Base-by-base conservation (phyloP, 2,113 vertebrate genomes). In the Corythornis madagascariensis region DNA sequence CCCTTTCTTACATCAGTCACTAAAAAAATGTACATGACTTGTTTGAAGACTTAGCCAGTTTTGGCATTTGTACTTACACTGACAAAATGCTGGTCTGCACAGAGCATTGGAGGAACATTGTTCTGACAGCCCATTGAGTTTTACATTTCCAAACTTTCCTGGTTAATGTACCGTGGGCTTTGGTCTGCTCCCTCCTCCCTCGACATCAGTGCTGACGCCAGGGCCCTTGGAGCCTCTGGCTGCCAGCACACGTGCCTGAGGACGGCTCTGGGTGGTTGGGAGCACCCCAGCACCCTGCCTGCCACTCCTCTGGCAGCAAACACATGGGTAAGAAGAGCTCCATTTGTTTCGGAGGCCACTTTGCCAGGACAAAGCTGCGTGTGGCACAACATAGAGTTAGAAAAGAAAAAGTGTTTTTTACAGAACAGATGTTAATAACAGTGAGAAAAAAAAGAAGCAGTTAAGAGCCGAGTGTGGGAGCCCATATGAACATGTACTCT, bases 41-140 rank as follows among this genome's bases (percentile, higher is more conserved):
- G 2, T 95, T 88, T 91, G 93, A 95, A 92, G 92, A 25, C 57
- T 70, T 15, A 63, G 91, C 69, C 89, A 3, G 87, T 56, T 52
- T 28, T 95, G 96, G 84, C 93, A 65, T 78, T 91, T 95, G 82
- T 79, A 52, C 91, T 70, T 13, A 20, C 71, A 6, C 89, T 96
- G 96, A 93, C 92, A 96, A 66, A 92, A 90, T 22, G 88, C 84
- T 31, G 82, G 64, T 48, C 67, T 10, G 26, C 0, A 31, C 59
- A 10, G 81, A 69, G 92, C 53, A 6, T 17, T 0, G 38, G 72
- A 14, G 89, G 87, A 89, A 94, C 92, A 96, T 97, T 16, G 66
- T 65, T 95, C 80, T 95, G 96, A 96, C 95, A 95, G 92, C 89
- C 93, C 94, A 53, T 11, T 86, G 91, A 84, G 79, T 87, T 86